phyloP scores from a whole-genome alignment of 2,888 invertebrate genomes.

The Creontiades dilutus region DNA sequence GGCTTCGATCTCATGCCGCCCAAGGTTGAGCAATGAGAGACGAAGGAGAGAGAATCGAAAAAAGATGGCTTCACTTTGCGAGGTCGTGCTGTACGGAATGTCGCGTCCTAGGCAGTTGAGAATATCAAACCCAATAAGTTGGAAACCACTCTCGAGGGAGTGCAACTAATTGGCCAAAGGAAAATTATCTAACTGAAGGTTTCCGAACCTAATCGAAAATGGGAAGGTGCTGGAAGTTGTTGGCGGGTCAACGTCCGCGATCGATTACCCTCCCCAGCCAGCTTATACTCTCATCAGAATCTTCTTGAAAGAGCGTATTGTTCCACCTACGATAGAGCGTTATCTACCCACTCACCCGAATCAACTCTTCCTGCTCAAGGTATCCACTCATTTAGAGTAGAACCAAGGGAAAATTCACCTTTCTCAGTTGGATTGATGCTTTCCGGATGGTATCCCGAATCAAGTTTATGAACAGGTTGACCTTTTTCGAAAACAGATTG shows the following conservation, averaged over 20 bases:
- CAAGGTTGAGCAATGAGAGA: too few relatives aligned
- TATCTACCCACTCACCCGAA: slow-evolving; percentile 25
- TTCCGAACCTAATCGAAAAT: neutral
- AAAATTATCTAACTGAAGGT: too few relatives aligned
- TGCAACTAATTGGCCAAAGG: too few relatives aligned
- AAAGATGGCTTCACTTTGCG: too few relatives aligned
- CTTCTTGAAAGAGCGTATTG: slow-evolving; percentile 3
- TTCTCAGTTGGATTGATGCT: neutral
- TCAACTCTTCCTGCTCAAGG: neutral
- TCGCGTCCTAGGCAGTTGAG: too few relatives aligned
- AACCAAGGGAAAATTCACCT: neutral
- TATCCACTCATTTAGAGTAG: neutral
- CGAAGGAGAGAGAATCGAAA: too few relatives aligned
- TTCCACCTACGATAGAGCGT: slow-evolving; percentile 1
- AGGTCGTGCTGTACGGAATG: too few relatives aligned
- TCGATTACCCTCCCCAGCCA: slow-evolving; percentile 7
- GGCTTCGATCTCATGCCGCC: too few relatives aligned
- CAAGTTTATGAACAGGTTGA: neutral
- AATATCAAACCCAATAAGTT: too few relatives aligned
- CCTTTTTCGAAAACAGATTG: neutral
- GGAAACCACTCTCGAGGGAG: too few relatives aligned
- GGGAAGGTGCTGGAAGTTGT: slow-evolving; percentile 9
- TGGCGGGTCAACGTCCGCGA: slow-evolving; percentile 43
- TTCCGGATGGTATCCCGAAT: neutral
- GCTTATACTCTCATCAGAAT: slow-evolving; percentile 7